Conservation (phyloP, 2,113 vertebrate species). For the Catharus fuscescens region DNA sequence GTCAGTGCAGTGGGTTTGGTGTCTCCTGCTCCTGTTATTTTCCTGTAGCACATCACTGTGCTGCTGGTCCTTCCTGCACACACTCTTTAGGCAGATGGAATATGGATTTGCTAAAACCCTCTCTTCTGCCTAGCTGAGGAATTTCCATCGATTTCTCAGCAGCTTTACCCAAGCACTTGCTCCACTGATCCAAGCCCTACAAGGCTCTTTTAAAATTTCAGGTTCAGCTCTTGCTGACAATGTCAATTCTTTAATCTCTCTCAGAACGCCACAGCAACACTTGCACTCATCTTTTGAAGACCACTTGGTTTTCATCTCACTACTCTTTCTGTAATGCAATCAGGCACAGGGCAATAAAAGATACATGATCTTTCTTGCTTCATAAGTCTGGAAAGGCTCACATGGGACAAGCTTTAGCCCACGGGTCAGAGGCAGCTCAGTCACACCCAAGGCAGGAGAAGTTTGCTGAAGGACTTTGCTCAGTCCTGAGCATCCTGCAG, state of each 20-base stretch:
- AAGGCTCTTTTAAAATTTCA: not conserved
- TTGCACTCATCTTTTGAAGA: not conserved
- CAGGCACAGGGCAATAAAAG: not conserved
- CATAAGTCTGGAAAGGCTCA: not conserved
- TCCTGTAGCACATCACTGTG: not conserved
- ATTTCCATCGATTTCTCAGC: not conserved
- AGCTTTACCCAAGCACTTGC: not conserved
- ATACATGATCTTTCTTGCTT: not conserved
- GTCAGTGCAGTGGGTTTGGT: not conserved
- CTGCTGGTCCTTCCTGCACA: not conserved
- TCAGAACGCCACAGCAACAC: not conserved
- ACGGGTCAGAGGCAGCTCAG: not conserved
- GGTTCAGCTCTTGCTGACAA: constrained; percentile 3
- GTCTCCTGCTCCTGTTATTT: not conserved
- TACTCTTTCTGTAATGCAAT: not conserved
- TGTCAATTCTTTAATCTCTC: not conserved
- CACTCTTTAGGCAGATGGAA: not conserved
- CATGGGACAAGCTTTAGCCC: not conserved
- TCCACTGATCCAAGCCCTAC: not conserved
- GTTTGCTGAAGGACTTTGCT: not conserved
- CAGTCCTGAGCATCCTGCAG: not conserved
- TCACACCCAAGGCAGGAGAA: not conserved
- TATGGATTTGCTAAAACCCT: not conserved
- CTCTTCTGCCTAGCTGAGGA: not conserved
- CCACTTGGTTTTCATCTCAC: not conserved